These are phyloP conservation scores for Elysia crispata DNA, from an alignment of 2,888 invertebrate species.

Conservation along the genomic window DNA sequence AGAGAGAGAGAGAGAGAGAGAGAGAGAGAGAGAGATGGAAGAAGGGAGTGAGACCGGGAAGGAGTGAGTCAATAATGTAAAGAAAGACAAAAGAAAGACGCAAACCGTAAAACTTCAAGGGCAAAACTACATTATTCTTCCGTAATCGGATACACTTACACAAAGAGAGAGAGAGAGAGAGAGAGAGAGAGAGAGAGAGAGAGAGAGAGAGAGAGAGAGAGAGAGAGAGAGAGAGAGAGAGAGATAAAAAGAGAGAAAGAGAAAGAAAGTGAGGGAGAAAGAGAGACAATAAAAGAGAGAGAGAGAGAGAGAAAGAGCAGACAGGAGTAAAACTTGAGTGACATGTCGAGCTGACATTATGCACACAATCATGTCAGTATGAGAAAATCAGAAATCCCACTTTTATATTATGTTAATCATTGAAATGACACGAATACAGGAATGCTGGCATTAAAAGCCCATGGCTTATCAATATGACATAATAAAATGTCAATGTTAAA, in stretches of 20 bases:
- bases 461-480: too few relatives aligned
- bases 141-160: neutral
- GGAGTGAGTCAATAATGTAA: too few relatives aligned
- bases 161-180: neutral
- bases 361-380: too few relatives aligned
- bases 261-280: neutral
- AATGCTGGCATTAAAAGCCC: too few relatives aligned
- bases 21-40: neutral
- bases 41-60: neutral
- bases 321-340: neutral
- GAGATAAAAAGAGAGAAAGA: neutral
- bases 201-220: constrained; percentile 6
- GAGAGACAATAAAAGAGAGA: neutral
- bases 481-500: too few relatives aligned
- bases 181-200: neutral
- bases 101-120: too few relatives aligned
- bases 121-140: neutral
- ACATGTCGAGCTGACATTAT: neutral
- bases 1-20: neutral
- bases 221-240: neutral
- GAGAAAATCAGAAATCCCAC: too few relatives aligned
- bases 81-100: neutral
- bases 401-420: too few relatives aligned
- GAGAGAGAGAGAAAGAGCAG: neutral
- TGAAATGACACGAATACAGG: too few relatives aligned